A percentile compares a stretch with the other conserved stretches of the same genome.
These are phyloP conservation scores for Eupsittula cactorum DNA, from an alignment of 2,113 vertebrate species.

Conservation along the genomic window DNA sequence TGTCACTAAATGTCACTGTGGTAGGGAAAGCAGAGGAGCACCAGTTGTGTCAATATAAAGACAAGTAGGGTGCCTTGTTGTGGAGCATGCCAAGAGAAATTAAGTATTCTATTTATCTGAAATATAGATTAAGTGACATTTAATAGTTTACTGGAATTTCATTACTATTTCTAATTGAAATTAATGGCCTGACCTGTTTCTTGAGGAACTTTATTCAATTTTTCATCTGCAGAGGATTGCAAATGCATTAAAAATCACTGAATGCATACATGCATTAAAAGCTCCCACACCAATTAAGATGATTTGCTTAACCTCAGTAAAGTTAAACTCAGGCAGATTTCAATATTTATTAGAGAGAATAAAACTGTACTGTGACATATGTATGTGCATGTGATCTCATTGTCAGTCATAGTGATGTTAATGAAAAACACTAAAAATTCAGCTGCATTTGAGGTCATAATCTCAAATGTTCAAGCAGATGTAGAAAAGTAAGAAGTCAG, in stretches of 20 bases:
- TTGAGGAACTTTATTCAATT: slow-evolving; percentile 53
- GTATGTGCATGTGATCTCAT: not conserved
- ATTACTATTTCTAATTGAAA: slow-evolving; percentile 75
- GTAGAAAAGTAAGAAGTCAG: not conserved
- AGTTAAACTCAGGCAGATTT: not conserved
- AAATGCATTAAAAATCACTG: slow-evolving; percentile 40
- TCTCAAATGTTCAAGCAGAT: slow-evolving; percentile 34
- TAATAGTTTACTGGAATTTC: slow-evolving; percentile 75
- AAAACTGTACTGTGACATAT: not conserved
- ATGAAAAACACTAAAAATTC: slow-evolving; percentile 1
- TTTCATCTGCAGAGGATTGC: slow-evolving; percentile 34
- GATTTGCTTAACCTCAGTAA: slow-evolving; percentile 6
- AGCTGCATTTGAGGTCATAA: slow-evolving; percentile 17
- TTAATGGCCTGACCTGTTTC: slow-evolving; percentile 61
- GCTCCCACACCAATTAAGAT: not conserved
- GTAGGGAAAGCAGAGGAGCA: not conserved
- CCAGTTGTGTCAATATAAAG: slow-evolving; percentile 37
- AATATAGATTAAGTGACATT: slow-evolving; percentile 71
- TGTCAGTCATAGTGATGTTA: slow-evolving; percentile 27
- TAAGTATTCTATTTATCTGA: slow-evolving; percentile 60
- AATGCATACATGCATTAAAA: not conserved
- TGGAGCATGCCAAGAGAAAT: slow-evolving; percentile 54
- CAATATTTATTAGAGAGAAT: not conserved
- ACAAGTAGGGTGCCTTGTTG: slow-evolving; percentile 21
- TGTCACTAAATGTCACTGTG: not conserved